A percentile compares a stretch with the other conserved stretches of the same genome.
phyloP scores from a whole-genome alignment of 2,113 vertebrate species.

The Amphiprion ocellaris region DNA sequence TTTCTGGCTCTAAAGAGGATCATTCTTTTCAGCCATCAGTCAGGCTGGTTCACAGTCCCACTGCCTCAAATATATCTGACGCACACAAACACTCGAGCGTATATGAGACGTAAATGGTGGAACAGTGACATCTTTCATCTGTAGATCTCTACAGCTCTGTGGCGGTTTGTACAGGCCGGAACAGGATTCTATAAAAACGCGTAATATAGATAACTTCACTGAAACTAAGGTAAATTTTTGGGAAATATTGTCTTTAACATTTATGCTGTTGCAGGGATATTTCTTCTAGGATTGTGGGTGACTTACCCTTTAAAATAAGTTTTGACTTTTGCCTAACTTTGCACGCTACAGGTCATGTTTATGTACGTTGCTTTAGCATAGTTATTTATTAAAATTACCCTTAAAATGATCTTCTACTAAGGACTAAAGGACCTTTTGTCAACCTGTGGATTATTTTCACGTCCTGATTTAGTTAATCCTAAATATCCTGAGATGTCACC shows the following conservation, averaged over 20 bases:
- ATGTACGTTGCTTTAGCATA: background rate
- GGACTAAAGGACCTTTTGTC: no score
- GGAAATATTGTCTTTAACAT: background rate
- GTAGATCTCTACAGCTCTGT: slow-evolving; percentile 18
- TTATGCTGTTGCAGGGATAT: background rate
- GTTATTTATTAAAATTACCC: slow-evolving; percentile 16
- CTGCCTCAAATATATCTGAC: slow-evolving; percentile 45
- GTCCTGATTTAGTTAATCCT: slow-evolving; percentile 10
- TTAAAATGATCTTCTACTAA: background rate
- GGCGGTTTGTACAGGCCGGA: background rate
- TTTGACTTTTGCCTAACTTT: background rate
- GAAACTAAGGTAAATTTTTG: background rate
- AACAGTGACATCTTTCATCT: slow-evolving; percentile 42
- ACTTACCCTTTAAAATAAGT: slow-evolving; percentile 9
- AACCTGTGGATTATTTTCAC: slow-evolving; percentile 36
- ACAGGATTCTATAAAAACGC: background rate
- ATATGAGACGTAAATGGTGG: slow-evolving; percentile 39
- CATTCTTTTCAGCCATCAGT: slow-evolving; percentile 65
- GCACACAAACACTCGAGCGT: slow-evolving; percentile 32
- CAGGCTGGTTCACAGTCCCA: slow-evolving; percentile 49
- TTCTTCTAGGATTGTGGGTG: background rate
- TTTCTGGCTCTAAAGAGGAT: slow-evolving; percentile 69
- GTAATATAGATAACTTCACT: background rate
- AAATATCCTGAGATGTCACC: background rate
- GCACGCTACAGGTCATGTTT: background rate